A percentile compares a stretch with the other conserved stretches of the same genome.
Conservation (phyloP, 1,140 invertebrate species). For the Danaus plexippus region DNA sequence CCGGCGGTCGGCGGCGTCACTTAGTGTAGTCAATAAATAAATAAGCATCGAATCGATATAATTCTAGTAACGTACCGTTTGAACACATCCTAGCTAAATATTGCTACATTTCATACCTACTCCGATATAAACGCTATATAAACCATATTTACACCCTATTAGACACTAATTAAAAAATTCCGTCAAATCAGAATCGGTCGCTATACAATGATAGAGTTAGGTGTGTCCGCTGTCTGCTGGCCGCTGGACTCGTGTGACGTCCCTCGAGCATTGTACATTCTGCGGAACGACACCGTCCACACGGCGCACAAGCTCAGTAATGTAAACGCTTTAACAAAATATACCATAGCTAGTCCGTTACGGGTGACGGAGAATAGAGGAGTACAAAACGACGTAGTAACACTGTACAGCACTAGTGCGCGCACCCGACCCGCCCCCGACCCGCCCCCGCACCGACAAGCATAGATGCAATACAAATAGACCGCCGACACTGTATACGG, state of each 20-base stretch:
- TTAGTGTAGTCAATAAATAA: slow-evolving; percentile 51
- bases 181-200: slow-evolving; percentile 48
- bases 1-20: slow-evolving; percentile 1
- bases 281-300: slow-evolving; percentile 5
- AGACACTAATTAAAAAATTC: slow-evolving; percentile 47
- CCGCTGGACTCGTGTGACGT: no score
- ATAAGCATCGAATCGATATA: slow-evolving; percentile 51
- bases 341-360: slow-evolving; percentile 46
- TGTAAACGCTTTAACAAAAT: slow-evolving; percentile 61
- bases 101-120: slow-evolving; percentile 48
- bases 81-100: slow-evolving; percentile 67
- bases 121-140: slow-evolving; percentile 59
- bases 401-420: slow-evolving; percentile 61
- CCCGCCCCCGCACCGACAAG: no score
- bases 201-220: slow-evolving; percentile 52
- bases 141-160: slow-evolving; percentile 64
- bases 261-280: no score
- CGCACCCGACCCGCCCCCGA: no score
- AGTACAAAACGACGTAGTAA: slow-evolving; percentile 55
- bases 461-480: no score
- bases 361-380: slow-evolving; percentile 46
- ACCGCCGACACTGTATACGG: not conserved
- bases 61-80: slow-evolving; percentile 45
- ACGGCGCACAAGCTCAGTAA: slow-evolving; percentile 15
- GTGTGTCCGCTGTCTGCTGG: slow-evolving; percentile 27